Percentiles rank a stretch among this genome's conserved stretches.
phyloP scores from a whole-genome alignment of 2,113 vertebrate species.

The Percopsis transmontana region DNA sequence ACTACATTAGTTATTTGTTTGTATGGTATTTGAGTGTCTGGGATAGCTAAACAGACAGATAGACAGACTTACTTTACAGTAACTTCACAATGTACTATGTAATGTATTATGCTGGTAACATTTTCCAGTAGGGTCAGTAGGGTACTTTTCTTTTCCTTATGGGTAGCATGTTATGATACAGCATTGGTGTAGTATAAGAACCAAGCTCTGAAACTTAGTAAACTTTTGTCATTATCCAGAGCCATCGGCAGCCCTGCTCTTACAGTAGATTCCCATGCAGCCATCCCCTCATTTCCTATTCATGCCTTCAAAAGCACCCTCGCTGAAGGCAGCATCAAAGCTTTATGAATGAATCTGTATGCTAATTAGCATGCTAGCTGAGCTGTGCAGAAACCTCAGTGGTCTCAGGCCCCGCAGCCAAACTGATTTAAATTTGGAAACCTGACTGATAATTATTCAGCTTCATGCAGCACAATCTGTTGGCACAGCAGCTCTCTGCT shows the following conservation, averaged over 20 bases:
- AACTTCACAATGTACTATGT: too few relatives aligned
- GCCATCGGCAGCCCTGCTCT: constrained; percentile 28
- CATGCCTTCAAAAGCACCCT: constrained; percentile 45
- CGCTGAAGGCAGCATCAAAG: constrained; percentile 63
- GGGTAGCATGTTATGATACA: constrained; percentile 16
- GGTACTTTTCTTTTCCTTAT: not conserved
- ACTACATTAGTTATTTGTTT: too few relatives aligned
- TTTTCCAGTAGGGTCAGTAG: constrained; percentile 8
- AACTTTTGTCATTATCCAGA: constrained; percentile 57
- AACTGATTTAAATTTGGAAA: constrained; percentile 68
- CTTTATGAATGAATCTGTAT: constrained; percentile 64
- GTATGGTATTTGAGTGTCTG: too few relatives aligned
- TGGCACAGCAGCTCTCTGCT: constrained; percentile 33
- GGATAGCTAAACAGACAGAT: too few relatives aligned
- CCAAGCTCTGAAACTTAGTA: constrained; percentile 38
- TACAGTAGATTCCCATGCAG: constrained; percentile 42
- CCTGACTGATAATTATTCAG: constrained; percentile 58
- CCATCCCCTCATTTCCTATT: constrained; percentile 45
- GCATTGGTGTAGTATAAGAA: constrained; percentile 16
- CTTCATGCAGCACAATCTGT: constrained; percentile 50
- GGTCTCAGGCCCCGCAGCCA: constrained; percentile 42
- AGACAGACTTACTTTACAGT: too few relatives aligned
- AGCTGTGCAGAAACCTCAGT: constrained; percentile 47
- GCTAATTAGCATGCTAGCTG: constrained; percentile 69
- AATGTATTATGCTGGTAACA: not conserved